Conservation (phyloP, 2,797 vertebrate genomes). For the Rhinatrema bivittatum region DNA sequence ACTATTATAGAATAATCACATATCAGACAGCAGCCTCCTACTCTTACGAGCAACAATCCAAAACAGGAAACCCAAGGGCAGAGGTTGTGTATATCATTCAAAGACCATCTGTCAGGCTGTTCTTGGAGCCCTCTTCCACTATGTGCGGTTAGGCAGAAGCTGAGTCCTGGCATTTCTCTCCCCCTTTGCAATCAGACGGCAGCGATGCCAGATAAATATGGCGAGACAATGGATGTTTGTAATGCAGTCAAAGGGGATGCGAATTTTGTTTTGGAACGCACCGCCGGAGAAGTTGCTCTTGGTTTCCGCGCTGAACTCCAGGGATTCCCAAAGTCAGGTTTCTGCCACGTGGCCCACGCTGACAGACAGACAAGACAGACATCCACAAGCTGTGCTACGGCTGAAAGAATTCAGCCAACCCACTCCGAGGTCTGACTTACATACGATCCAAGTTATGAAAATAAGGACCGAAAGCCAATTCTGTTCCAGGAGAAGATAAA, state of each 20-base stretch:
- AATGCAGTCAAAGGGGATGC: slow-evolving; percentile 68
- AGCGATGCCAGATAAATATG: slow-evolving; percentile 73
- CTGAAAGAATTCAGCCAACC: slow-evolving; percentile 52
- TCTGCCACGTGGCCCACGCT: slow-evolving; percentile 67
- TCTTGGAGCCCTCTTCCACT: slow-evolving; percentile 62
- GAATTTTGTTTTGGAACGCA: slow-evolving; percentile 57
- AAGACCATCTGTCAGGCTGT: slow-evolving; percentile 87
- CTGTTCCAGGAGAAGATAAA: slow-evolving; percentile 37
- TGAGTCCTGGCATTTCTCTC: slow-evolving; percentile 77
- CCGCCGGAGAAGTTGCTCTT: slow-evolving; percentile 53
- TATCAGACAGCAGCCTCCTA: slow-evolving; percentile 78
- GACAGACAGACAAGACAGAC: slow-evolving; percentile 67
- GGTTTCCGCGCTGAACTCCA: slow-evolving; percentile 46
- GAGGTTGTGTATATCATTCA: slow-evolving; percentile 88
- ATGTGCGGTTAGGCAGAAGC: slow-evolving; percentile 65
- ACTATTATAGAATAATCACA: slow-evolving; percentile 83
- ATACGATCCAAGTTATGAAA: slow-evolving; percentile 49
- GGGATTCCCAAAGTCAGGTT: slow-evolving; percentile 55
- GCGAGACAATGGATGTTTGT: slow-evolving; percentile 67
- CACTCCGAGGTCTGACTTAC: slow-evolving; percentile 65
- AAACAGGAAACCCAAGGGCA: slow-evolving; percentile 74
- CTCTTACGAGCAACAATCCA: slow-evolving; percentile 79
- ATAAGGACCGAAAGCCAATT: slow-evolving; percentile 37
- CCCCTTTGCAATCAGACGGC: slow-evolving; percentile 83
- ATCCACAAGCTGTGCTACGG: slow-evolving; percentile 57